Base-by-base conservation (phyloP, 2,113 vertebrate species). In the Dipodomys merriami region DNA sequence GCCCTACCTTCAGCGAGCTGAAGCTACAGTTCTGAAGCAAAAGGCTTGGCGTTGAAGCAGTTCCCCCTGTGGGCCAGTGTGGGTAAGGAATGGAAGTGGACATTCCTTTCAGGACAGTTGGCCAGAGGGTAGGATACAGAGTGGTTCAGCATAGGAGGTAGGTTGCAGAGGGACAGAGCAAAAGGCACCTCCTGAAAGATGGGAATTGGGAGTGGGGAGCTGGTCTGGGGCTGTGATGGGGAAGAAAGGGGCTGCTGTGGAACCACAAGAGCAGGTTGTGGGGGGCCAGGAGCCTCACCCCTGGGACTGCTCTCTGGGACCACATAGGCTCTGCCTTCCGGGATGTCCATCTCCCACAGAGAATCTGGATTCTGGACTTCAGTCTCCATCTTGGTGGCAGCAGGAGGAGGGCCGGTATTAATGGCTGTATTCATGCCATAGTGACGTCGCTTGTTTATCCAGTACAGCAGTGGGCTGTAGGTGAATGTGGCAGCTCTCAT, bases 111-210 rank as follows among this genome's bases (percentile, higher is more conserved):
- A 80, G 96, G 81, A 91, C 83, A 86, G 25, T 30, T 83, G 62
- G 94, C 83, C 74, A 94, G 92, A 33, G 97, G 97, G 79, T 95
- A 98, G 83, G 97, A 98, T 71, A 93, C 96, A 3, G 97, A 97
- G 88, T 97, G 96, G 35, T 94, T 94, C 77, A 95, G 77, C 89
- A 97, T 33, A 1, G 97, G 96, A 33, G 97, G 97, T 15, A 97
- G 76, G 46, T 95, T 92, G 90, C 86, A 79, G 20, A 97, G 83
- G 9, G 96, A 84, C 9, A 68, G 57, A 46, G 89, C 72, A 84
- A 69, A 95, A 44, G 96, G 80, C 9, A 95, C 67, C 95, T 98
- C 97, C 83, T 96, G 89, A 91, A 98, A 98, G 68, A 95, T 33
- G 27, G 89, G 95, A 62, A 89, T 22, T 2, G 72, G 68, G 29